Evolutionary conservation across 2,797 vertebrate species (phyloP), one percentile per base, ranked within the genome.

Genomic region (Ctenopoma kingsleyae): DNA sequence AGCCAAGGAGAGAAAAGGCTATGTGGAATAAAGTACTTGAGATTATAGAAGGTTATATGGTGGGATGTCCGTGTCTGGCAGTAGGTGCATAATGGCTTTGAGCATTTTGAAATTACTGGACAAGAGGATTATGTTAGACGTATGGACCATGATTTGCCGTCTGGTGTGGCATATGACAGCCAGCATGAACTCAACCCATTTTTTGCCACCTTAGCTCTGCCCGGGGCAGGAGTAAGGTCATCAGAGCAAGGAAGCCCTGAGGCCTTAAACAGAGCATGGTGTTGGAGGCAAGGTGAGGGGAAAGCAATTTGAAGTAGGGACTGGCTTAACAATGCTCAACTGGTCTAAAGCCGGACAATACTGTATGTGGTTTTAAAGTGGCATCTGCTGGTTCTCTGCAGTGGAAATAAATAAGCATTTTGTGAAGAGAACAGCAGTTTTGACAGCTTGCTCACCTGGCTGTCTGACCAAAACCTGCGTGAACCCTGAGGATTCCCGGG

Each of bases 401-500:
- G 46, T 38, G 40, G 58, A 27, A 76, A 76, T 55, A 67, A 77
- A 78, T 30, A 41, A 27, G 16, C 36, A 62, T 49, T 57, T 54
- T 61, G 59, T 76, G 44, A 66, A 73, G 47, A 53, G 47, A 48
- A 43, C 17, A 73, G 3, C 41, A 25, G 22, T 41, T 36, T 6
- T 30, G 44, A 70, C 15, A 11, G 13, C 27, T 27, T 16, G 63
- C 92, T 93, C 90, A 98, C 98, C 98, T 93, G 98, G 98, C 89
- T 94, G 95, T 74, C 92, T 94, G 82, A 99, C 96, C 0, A 93
- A 92, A 82, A 99, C 95, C 76, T 96, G 95, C 0, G 96, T 97
- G 67, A 96, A 92, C 1, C 97, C 98, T 0, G 98, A 99, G 8
- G 95, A 91, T 76, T 99, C 97, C 76, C 96, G 92, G 0, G 97